Evolutionary conservation across 2,113 vertebrate species (phyloP), one percentile per base, ranked within the genome.

Genomic region (Malurus elegans): DNA sequence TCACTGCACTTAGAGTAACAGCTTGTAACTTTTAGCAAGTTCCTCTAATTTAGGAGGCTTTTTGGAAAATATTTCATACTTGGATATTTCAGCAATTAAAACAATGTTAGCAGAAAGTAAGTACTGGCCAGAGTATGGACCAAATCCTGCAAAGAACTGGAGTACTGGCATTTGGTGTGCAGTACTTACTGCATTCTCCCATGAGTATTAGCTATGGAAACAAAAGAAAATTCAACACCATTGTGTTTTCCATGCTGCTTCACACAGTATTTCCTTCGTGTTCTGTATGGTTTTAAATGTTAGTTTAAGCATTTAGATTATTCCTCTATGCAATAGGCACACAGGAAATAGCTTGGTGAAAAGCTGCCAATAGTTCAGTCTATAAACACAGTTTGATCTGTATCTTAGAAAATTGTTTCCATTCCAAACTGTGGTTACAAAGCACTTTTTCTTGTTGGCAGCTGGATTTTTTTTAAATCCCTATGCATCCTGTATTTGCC

Each of bases 391-490:
- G 78, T 95, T 96, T 95, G 95, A 97, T 97, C 93, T 85, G 28
- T 97, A 93, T 94, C 91, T 96, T 91, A 86, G 82, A 95, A 97
- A 96, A 95, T 79, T 85, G 93, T 89, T 97, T 96, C 93, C 92
- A 94, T 92, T 96, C 92, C 90, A 95, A 95, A 79, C 72, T 45
- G 64, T 92, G 70, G 90, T 79, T 87, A 91, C 93, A 96, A 95
- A 95, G 96, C 90, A 92, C 88, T 92, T 95, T 90, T 92, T 93
- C 94, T 94, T 92, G 85, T 91, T 94, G 94, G 85, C 88, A 92
- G 79, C 36, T 93, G 84, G 50, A 86, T 76, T 91, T 95, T 94
- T 94, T 92, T 82, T 2, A 42, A 89, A 79, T 91, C 93, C 81
- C 58, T 86, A 56, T 95, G 82, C 79, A 87, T 90, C 82, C 87